These are phyloP conservation scores for Alcedo atthis DNA, from an alignment of 2,797 vertebrate genomes.

Conservation along the genomic window DNA sequence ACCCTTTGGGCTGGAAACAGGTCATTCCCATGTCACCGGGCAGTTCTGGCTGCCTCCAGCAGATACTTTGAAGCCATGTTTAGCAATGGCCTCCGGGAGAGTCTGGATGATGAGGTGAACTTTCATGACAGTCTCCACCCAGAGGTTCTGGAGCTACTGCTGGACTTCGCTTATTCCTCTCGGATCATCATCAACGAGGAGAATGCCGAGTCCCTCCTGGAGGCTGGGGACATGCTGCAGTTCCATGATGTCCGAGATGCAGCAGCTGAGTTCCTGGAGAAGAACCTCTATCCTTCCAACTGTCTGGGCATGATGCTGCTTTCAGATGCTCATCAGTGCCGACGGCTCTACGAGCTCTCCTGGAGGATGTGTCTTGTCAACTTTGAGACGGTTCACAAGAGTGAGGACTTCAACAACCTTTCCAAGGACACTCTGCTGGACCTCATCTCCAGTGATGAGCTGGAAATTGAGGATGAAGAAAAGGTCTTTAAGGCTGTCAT, in stretches of 20 bases:
- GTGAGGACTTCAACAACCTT: slow-evolving; percentile 90
- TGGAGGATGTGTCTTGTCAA: slow-evolving; percentile 95
- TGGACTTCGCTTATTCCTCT: slow-evolving; percentile 95
- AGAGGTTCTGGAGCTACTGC: slow-evolving; percentile 91
- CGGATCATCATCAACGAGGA: slow-evolving; percentile 93
- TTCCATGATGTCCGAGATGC: slow-evolving; percentile 94
- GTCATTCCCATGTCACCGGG: slow-evolving; percentile 92
- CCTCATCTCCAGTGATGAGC: slow-evolving; percentile 92
- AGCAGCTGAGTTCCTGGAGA: slow-evolving; percentile 91
- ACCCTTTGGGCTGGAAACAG: slow-evolving; percentile 92
- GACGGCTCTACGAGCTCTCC: slow-evolving; percentile 89
- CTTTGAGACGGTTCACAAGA: slow-evolving; percentile 88
- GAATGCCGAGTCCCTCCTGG: slow-evolving; percentile 92
- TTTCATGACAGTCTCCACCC: slow-evolving; percentile 94
- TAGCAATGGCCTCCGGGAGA: slow-evolving; percentile 91
- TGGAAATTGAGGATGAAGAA: slow-evolving; percentile 93
- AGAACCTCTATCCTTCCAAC: slow-evolving; percentile 91
- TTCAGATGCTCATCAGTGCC: slow-evolving; percentile 94
- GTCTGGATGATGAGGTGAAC: slow-evolving; percentile 88
- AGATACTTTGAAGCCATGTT: slow-evolving; percentile 98
- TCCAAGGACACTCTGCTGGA: slow-evolving; percentile 91
- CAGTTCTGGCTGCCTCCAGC: slow-evolving; percentile 92
- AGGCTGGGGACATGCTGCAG: slow-evolving; percentile 95
- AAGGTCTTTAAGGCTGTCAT: slow-evolving; percentile 90
- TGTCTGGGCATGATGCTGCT: slow-evolving; percentile 95